phyloP scores from a whole-genome alignment of 2,888 invertebrate species.

The Galeruca laticollis region DNA sequence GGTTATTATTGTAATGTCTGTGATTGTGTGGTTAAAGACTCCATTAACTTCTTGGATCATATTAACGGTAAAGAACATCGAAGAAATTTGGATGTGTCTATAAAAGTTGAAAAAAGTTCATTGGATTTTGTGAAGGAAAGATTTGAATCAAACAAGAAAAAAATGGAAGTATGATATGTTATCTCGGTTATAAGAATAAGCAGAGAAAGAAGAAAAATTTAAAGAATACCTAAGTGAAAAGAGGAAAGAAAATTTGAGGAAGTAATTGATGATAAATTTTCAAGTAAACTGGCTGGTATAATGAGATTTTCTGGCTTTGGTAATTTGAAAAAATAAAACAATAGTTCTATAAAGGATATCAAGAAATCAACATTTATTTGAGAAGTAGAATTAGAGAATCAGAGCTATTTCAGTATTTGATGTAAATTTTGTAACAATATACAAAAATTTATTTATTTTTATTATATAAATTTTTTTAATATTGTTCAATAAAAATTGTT shows the following conservation, averaged over 20 bases:
- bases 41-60: conserved; percentile 98
- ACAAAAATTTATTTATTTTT: no score
- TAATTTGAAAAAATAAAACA: conserved; percentile 70
- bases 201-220: conserved; percentile 95
- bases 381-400: no score
- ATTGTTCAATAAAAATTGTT: no score
- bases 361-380: neutral
- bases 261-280: conserved; percentile 71
- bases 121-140: conserved; percentile 93
- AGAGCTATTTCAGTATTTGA: no score
- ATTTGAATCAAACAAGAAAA: conserved; percentile 93
- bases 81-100: conserved; percentile 98
- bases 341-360: neutral
- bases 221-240: conserved; percentile 91
- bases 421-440: no score
- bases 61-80: conserved; percentile 99
- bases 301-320: conserved; percentile 98
- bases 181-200: conserved; percentile 88
- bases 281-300: conserved; percentile 84
- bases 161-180: conserved; percentile 96
- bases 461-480: no score
- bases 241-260: conserved; percentile 85
- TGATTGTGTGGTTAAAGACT: conserved; percentile 99
- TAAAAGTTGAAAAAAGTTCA: conserved; percentile 95
- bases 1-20: conserved; percentile 99